Base-by-base conservation (phyloP, 1,140 invertebrate species). In the Nymphalis io region DNA sequence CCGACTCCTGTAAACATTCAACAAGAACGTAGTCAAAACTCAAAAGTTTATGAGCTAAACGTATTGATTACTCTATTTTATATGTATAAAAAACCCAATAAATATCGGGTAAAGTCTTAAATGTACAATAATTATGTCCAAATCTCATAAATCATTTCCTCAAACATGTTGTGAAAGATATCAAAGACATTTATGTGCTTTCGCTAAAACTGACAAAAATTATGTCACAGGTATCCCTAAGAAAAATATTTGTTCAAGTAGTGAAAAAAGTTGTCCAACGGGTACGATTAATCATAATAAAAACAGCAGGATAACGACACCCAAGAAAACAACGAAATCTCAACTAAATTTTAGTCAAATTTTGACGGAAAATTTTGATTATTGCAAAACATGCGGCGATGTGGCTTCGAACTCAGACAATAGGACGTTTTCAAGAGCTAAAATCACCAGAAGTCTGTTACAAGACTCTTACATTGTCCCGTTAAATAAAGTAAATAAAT, bases 301-400 rank as follows among this genome's bases (percentile, higher is more conserved):
- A 20, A 11, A 60, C 44, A 44, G 12, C 16, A 12, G 53, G 67
- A n/a, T 57, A 12, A 4, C 12, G n/a, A 39, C 79, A 69, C 67
- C 72, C 68, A 23, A 81, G 74, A 71, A 89, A 86, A 79, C 75
- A 44, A 83, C 87, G 0, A 82, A 82, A 78, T 90, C 88, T 3
- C 82, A 84, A 23, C 63, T 42, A 27, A 39, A 64, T 70, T 83
- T 66, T 58, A 65, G 15, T 74, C 59, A 60, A 76, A 79, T 39
- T 60, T 27, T 46, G 20, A 39, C n/a, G 33, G 61, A 21, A 70
- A 44, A 60, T 27, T 27, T 80, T 8, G 83, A 84, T 59, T 75
- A 72, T 51, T 87, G 85, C 68, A 79, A 79, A 48, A 81, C 78
- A 44, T 90, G 88, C 65, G 88, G 88, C 6, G 88, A 89, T 55